Evolutionary conservation across 92 coral and sea anemone species (phyloP), one percentile per base, ranked within the genome.

Genomic region (Zoanthus sociatus): DNA sequence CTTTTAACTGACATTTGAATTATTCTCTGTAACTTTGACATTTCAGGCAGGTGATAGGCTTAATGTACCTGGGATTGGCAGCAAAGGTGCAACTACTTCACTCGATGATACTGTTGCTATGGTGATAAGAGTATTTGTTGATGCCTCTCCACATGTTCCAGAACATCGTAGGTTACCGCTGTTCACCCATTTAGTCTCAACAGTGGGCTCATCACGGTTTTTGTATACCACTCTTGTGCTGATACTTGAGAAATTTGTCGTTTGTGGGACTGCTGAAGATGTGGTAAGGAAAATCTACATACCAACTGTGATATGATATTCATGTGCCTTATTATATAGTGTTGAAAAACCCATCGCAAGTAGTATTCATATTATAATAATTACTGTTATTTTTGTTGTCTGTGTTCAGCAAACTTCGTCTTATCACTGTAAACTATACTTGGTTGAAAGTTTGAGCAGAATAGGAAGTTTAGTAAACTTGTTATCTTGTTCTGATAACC

Each of bases 101-200:
- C 78, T 97, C 18, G 86, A 91, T 64, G 94, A 90, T 37, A 84
- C 93, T 72, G 98, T 95, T 86, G 92, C 97, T 79, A 95, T 95
- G 95, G 90, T 97, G 63, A 88, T 92, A 58, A 90, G 99, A 66
- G 99, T 97, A 46, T 97, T 97, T 92, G 99, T 93, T 26, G 99
- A 97, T 94, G 99, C 99, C 4, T 97, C 95, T 0, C 99, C 99
- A 18, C 99, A 97, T 76, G 90, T 97, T 0, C 99, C 99, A 33
- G 98, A 95, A 79, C 99, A 97, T 69, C 97, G 99, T 13, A 95
- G 97, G 63, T 86, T 97, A 30, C 94, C 99, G 3, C 90, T 97
- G 70, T 95, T 97, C 87, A 86, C 92, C 45, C 99, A 97, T 83
- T 90, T 97, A 14, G 81, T 97, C 6, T 87, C 93, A 31, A 97